Percentiles rank a stretch among this genome's conserved stretches.
phyloP scores from a whole-genome alignment of 2,113 vertebrate species.

The Mesoclemmys tuberculata region DNA sequence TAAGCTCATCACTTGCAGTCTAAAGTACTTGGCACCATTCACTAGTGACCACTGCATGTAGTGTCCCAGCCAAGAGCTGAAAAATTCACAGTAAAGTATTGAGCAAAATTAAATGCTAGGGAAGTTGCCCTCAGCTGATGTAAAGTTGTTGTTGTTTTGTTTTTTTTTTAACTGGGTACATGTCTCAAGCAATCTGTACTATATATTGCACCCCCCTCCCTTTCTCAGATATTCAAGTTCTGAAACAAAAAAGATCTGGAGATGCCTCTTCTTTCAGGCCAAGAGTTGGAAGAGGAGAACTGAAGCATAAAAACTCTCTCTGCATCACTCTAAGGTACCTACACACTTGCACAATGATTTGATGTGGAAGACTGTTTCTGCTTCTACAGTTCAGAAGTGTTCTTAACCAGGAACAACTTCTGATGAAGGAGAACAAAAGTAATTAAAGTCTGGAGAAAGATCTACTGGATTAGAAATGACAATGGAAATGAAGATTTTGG shows the following conservation, averaged over 20 bases:
- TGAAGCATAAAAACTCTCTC: neutral
- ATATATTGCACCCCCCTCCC: neutral
- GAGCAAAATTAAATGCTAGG: neutral
- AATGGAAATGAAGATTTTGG: neutral
- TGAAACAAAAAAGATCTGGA: neutral
- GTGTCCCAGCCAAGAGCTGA: neutral
- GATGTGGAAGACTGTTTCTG: too few species aligned
- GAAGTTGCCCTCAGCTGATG: neutral
- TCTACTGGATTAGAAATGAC: neutral
- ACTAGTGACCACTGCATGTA: neutral
- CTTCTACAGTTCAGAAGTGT: neutral
- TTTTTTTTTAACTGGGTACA: neutral
- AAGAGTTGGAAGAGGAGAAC: neutral
- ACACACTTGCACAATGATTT: neutral
- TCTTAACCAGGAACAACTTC: neutral
- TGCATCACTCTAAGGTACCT: neutral
- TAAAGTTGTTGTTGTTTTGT: neutral
- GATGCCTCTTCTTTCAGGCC: neutral
- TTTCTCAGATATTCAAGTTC: neutral
- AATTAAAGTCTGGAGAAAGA: neutral
- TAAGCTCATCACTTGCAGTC: neutral
- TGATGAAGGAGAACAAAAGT: neutral
- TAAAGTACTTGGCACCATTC: neutral
- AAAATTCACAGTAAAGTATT: neutral
- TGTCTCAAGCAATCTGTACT: neutral